phyloP scores from a whole-genome alignment of 2,113 vertebrate genomes.

The Mormoops blainvillei region DNA sequence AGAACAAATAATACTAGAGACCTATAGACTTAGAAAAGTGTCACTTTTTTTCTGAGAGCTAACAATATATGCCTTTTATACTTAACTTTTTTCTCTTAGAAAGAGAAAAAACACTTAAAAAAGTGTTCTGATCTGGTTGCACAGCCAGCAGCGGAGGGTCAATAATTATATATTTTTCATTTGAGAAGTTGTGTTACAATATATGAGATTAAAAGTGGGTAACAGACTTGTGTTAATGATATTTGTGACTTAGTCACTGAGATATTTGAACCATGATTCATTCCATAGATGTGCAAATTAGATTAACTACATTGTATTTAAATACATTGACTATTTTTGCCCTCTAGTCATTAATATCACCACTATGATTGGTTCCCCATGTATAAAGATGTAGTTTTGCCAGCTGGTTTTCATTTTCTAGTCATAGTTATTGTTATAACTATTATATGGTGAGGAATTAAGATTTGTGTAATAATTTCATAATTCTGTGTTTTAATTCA shows the following conservation, averaged over 20 bases:
- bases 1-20: neutral
- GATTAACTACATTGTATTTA: neutral
- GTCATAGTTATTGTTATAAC: constrained; percentile 31
- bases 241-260: constrained; percentile 9
- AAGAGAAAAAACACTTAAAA: neutral
- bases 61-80: neutral
- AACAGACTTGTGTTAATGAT: neutral
- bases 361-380: neutral
- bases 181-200: constrained; percentile 6
- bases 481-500: constrained; percentile 24
- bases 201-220: neutral
- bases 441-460: neutral
- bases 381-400: constrained; percentile 21
- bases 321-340: neutral
- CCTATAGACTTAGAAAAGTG: neutral
- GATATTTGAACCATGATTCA: constrained; percentile 13
- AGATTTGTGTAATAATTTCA: neutral
- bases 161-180: constrained; percentile 4
- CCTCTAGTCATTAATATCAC: neutral
- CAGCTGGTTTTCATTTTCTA: constrained; percentile 29
- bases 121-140: neutral
- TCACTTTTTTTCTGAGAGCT: constrained; percentile 7
- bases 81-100: neutral
- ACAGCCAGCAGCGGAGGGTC: neutral
- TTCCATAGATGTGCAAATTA: neutral